Evolutionary conservation across 2,888 invertebrate species (phyloP), one percentile per base, ranked within the genome.

Genomic region (Acrobasis consociella): DNA sequence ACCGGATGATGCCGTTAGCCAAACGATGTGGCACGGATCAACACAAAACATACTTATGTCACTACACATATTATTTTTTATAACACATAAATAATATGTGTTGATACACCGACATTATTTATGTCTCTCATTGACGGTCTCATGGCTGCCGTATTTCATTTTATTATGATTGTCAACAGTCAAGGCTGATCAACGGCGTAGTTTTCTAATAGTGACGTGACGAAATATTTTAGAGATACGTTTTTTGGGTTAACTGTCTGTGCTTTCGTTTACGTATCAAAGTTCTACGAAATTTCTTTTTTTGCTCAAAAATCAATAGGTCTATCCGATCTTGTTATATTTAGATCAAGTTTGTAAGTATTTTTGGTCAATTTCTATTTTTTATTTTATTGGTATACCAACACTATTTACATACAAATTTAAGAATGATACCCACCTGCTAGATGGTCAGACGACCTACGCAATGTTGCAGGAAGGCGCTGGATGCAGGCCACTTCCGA

Each of bases 91-190:
- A 31, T 52, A 31, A 37, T 17, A 22, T 10, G 53, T 55, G 53
- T 16, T 39, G 38, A 55, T 39, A 11, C 39, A n/a, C 53, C 5
- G 37, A 37, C n/a, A 55, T 55, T 55, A 55, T 55, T 55, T 55
- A 55, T 55, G n/a, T 16, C 16, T n/a, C 15, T 37, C 55, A 55
- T 55, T 39, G 55, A 39, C 10, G 10, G 16, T 16, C 39, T 39
- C 39, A 55, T 16, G 39, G 16, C 16, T 15, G 39, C 31, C 55
- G 38, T 50, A 60, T 38, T 60, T 53, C 56, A 62, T 61, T 60
- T 53, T 62, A 62, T 61, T 53, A n/a, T 31, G 31, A 46, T 31
- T 31, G 46, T 15, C 58, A 31, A 31, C 7, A 31, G 31, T 31
- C 31, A 46, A 49, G 49, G 58, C 31, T 39, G 16, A 13, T 42